Evolutionary conservation across 2,888 invertebrate species (phyloP).

Genomic region (Scaptomyza tumidula): DNA sequence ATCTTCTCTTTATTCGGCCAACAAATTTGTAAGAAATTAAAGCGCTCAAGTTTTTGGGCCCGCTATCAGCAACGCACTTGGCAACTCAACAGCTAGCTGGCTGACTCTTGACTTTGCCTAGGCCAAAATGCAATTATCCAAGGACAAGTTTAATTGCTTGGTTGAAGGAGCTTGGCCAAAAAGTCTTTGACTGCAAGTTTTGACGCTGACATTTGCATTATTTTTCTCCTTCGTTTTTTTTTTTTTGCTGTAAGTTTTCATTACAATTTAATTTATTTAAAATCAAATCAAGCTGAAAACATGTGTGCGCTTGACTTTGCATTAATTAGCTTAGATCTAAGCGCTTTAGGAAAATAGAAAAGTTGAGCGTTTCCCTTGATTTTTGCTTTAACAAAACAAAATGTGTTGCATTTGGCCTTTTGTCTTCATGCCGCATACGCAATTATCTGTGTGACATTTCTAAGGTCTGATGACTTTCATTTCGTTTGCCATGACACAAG

Average conservation of each 20-base stretch:
- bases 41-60: conserved; percentile 74
- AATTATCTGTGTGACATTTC: conserved; percentile 65
- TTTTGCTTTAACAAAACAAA: conserved; percentile 6
- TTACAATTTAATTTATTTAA: conserved; percentile 58
- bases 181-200: conserved; percentile 43
- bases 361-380: conserved; percentile 19
- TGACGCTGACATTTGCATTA: conserved; percentile 55
- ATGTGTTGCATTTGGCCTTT: conserved; percentile 56
- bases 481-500: conserved; percentile 64
- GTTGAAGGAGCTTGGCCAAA: conserved; percentile 45
- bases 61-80: conserved; percentile 75
- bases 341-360: conserved; percentile 7
- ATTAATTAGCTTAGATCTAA: conserved; percentile 31
- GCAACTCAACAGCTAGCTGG: conserved; percentile 62
- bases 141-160: conserved; percentile 84
- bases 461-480: conserved; percentile 72
- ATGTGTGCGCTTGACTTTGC: conserved; percentile 10
- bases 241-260: conserved; percentile 6
- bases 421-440: conserved; percentile 57
- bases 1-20: conserved; percentile 34
- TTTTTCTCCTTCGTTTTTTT: not conserved
- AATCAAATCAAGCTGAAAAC: conserved; percentile 62
- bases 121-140: conserved; percentile 82
- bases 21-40: conserved; percentile 80
- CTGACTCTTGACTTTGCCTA: conserved; percentile 69